Evolutionary conservation across 2,888 invertebrate genomes (phyloP).

Genomic region (Anthophora plumipes): DNA sequence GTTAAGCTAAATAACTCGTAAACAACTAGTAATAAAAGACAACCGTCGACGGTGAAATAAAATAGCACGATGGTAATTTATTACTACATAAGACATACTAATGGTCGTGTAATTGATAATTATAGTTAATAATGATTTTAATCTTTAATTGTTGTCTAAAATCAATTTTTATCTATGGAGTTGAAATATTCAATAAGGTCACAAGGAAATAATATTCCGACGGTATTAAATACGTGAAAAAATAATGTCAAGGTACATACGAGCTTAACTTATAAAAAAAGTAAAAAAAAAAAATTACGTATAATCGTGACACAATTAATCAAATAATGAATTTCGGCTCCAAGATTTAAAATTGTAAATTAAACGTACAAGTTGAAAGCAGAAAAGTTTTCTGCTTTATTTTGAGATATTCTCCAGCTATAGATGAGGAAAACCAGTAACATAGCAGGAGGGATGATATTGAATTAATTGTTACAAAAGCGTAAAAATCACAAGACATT

Average conservation of each 20-base stretch:
- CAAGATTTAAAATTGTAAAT: slow-evolving; percentile 77
- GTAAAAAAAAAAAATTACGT: slow-evolving; percentile 64
- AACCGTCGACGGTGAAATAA: slow-evolving; percentile 76
- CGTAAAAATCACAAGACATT: slow-evolving; percentile 83
- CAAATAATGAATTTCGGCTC: slow-evolving; percentile 73
- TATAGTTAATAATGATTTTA: slow-evolving; percentile 83
- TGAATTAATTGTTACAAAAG: slow-evolving; percentile 82
- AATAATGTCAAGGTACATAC: slow-evolving; percentile 70
- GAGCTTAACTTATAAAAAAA: slow-evolving; percentile 71
- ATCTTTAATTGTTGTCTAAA: slow-evolving; percentile 82
- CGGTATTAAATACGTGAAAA: slow-evolving; percentile 45
- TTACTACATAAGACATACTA: slow-evolving; percentile 80
- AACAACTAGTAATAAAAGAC: slow-evolving; percentile 79
- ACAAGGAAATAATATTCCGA: slow-evolving; percentile 58
- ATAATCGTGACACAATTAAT: slow-evolving; percentile 64
- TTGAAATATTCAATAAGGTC: slow-evolving; percentile 66
- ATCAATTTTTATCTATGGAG: slow-evolving; percentile 80
- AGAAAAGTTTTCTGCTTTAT: slow-evolving; percentile 76
- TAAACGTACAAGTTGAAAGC: slow-evolving; percentile 74
- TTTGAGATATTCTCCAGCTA: slow-evolving; percentile 79
- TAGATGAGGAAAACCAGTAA: slow-evolving; percentile 65
- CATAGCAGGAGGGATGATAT: slow-evolving; percentile 78
- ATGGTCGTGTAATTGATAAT: slow-evolving; percentile 82
- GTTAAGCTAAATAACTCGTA: slow-evolving; percentile 81
- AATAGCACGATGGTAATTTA: slow-evolving; percentile 79